Base-by-base conservation (phyloP, 2,797 vertebrate species). In the Lerista edwardsae region DNA sequence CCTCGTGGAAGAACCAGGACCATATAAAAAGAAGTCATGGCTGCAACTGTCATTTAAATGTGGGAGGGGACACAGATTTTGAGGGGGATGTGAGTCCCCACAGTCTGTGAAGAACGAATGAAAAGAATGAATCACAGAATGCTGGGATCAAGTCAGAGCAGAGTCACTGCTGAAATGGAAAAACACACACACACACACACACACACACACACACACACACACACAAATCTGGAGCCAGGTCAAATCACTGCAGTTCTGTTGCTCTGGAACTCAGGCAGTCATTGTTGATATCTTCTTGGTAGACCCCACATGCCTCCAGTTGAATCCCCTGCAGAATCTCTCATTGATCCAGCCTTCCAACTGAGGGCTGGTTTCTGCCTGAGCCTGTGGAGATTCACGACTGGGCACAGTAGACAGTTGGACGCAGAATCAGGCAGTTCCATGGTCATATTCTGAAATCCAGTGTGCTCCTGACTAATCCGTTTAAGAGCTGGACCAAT, bases 21-120 rank as follows among this genome's bases (percentile, higher is more conserved):
- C 21, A 21, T 9, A 27, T 12, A 34, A 27, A 31, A 83, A 75
- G 57, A 51, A 25, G 65, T 29, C 47, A 10, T 25, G n/a, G 14
- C 11, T 55, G 44, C 23, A 51, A 51, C 29, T 79, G 41, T 34
- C 64, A 68, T 23, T 68, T 9, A 25, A 25, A 34, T 79, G 64
- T 79, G 47, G 65, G 47, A 23, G 65, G n/a, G 64, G 44, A 55
- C 65, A 69, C 64, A 80, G n/a, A 69, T 55, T 81, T 75, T 67
- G 73, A 83, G 41, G 44, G 34, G 47, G 59, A 82, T 51, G 47
- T 67, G 36, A 72, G 68, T 75, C 5, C 27, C 12, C n/a, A 44
- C 14, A 29, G 41, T 59, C n/a, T 59, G 36, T 39, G 51, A 34
- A 55, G 51, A 55, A 55, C 51, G 14, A 34, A 4, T 69, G 14